Conservation (phyloP, 2,888 invertebrate species). For the Yponomeuta malinellus region DNA sequence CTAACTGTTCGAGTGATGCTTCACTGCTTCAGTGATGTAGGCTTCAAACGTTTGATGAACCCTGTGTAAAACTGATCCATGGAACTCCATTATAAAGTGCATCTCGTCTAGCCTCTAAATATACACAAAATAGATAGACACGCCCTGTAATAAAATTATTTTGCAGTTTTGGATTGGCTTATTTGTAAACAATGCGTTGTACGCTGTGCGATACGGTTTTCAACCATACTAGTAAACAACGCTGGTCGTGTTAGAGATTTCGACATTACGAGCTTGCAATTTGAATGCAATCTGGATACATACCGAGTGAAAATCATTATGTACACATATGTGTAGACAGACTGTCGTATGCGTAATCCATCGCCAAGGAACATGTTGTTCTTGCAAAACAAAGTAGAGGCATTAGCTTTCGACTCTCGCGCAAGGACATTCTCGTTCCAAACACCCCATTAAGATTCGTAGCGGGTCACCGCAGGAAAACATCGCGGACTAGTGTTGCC, state of each 20-base stretch:
- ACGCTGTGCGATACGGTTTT: not conserved
- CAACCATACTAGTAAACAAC: not conserved
- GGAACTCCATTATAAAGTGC: too few species aligned
- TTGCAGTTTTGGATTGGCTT: not conserved
- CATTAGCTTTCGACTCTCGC: conserved; percentile 49
- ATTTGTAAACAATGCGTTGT: not conserved
- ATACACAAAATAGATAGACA: too few species aligned
- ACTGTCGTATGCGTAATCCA: conserved; percentile 41
- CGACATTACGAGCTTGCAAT: not conserved
- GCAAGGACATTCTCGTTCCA: conserved; percentile 56
- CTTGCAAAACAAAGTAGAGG: conserved; percentile 55
- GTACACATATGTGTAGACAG: not conserved
- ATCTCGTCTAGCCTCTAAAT: too few species aligned
- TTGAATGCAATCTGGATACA: not conserved
- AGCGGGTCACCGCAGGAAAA: conserved; percentile 31
- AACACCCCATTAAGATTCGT: conserved; percentile 38
- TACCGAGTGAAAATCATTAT: conserved; percentile 13
- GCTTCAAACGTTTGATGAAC: not conserved
- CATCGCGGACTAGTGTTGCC: conserved; percentile 19
- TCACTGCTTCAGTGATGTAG: not conserved
- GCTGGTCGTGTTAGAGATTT: not conserved
- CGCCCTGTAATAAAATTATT: too few species aligned
- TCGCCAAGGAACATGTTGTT: conserved; percentile 25
- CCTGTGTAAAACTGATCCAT: too few species aligned
- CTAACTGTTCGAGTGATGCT: conserved; percentile 1